Evolutionary conservation across 2,113 vertebrate species (phyloP), one percentile per base, ranked within the genome.

Genomic region (Polypterus senegalus): DNA sequence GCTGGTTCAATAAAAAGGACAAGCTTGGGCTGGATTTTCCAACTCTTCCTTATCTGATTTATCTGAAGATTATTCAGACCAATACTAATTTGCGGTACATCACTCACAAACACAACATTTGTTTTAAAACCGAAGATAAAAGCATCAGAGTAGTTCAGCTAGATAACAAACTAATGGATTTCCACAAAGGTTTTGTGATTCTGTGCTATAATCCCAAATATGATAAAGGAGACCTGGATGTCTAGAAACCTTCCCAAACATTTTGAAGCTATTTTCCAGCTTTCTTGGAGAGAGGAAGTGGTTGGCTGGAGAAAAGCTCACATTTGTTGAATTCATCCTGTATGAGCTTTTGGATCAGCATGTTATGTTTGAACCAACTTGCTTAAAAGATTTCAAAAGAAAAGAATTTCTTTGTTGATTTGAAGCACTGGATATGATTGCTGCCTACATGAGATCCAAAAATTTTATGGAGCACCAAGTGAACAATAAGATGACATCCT

Each of bases 31-130:
- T 94, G 72, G 81, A 89, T 62, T 95, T 95, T 59, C 85, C 91
- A 46, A 95, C 94, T 4, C 91, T 93, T 83, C 63, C 87, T 82
- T 7, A 47, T 9, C 9, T 51, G 27, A 27, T 27, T 27, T 27
- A 27, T 27, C 27, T 27, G 27, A 94, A 84, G 70, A 73, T 97
- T 1, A 80, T 85, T 3, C 93, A 95, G 78, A 94, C 91, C 76
- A 97, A 93, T 10, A 91, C 93, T 4, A 97, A 95, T 67, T 55
- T 96, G 83, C 86, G 93, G 71, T 93, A 96, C 78, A 88, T 97
- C 2, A 90, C 91, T 46, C 86, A 87, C 67, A 97, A 94, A 67
- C 83, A 94, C 74, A 81, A 84, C 3, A 49, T 97, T 73, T 89
- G 93, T 51, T 92, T 91, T 0, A 86, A 92, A n/a, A 89, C 81